Evolutionary conservation across 2,888 invertebrate genomes (phyloP), one percentile per base, ranked within the genome.

Genomic region (Callinectes sapidus): DNA sequence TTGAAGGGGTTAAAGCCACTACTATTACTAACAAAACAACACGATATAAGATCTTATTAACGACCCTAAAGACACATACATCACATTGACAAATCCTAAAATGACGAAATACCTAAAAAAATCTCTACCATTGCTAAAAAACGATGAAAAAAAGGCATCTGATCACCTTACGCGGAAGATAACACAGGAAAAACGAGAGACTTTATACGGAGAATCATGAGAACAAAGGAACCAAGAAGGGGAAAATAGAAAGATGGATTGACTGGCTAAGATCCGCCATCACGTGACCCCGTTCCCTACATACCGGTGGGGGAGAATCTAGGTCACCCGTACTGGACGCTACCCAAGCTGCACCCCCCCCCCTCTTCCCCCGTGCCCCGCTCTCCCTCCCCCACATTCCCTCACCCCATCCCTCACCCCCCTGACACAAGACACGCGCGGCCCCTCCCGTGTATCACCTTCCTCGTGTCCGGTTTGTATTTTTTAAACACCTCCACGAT

Each of bases 191-290:
- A 48, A 48, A 48, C 5, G 8, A 48, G n/a, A 48, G 10, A 48
- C 48, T 10, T 48, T 48, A 48, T 10, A 8, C 10, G 48, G 48
- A 48, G 48, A n/a, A n/a, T 61, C 61, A 61, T 23, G 10, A 1
- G 61, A 61, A 61, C 61, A 61, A 23, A 10, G 61, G 10, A 18
- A 61, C 13, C 61, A 23, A 23, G 6, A 5, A 48, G 10, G 23
- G n/a, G 71, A 71, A n/a, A n/a, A 71, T 71, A 71, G 28, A 71
- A n/a, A 71, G 71, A 71, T 71, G 71, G 28, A 71, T 28, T 71
- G 71, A 71, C 71, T 71, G 23, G 71, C 23, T n/a, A 71, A 71
- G 71, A 23, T 71, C 71, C 71, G 71, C 81, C 35, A 71, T 81
- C 23, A 35, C 32, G 35, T 81, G 81, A 81, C 81, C 81, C 35